Base-by-base conservation (phyloP, 2,888 invertebrate species). In the Dendrolimus houi region DNA sequence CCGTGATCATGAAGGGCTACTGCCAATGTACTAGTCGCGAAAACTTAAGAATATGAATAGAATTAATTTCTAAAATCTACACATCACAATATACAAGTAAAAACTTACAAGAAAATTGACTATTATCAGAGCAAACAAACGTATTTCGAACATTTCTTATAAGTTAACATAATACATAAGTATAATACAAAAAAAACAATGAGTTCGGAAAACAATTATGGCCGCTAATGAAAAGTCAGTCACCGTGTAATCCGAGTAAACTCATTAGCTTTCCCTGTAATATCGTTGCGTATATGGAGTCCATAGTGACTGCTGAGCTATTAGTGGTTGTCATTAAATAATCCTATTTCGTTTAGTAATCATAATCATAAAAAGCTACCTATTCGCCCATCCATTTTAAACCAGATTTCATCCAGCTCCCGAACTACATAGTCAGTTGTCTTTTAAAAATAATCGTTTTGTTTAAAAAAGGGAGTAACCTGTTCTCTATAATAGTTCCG, bases 181-280 rank as follows among this genome's bases (percentile, higher is more conserved):
- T 47, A 47, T 47, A 47, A 47, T 47, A 47, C 47, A 12, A 55
- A 60, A 56, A 61, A 61, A 68, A 67, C 60, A 65, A 65, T 65
- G 57, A 63, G 62, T 59, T 57, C 59, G 52, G 60, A 61, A 72
- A 72, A 65, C 71, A 72, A 79, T 79, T 77, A 69, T 60, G 66
- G 65, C 59, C 64, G 58, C 64, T 72, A 72, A 79, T 82, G 68
- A 66, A 79, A 81, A 73, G 64, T 65, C 77, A 76, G 59, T 65
- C 64, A 74, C 74, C 80, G 69, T 81, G 74, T 74, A 79, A 79
- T 78, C 62, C 59, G 61, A 65, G 57, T 64, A 66, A n/a, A 68
- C 66, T 70, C 64, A 69, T 64, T 65, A 55, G 17, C 57, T 47
- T 47, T 47, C 10, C 54, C 55, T 12, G 53, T 17, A 52, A 56